A percentile compares a stretch with the other conserved stretches of the same genome.
Conservation (phyloP, 2,113 vertebrate species). For the Columba livia region DNA sequence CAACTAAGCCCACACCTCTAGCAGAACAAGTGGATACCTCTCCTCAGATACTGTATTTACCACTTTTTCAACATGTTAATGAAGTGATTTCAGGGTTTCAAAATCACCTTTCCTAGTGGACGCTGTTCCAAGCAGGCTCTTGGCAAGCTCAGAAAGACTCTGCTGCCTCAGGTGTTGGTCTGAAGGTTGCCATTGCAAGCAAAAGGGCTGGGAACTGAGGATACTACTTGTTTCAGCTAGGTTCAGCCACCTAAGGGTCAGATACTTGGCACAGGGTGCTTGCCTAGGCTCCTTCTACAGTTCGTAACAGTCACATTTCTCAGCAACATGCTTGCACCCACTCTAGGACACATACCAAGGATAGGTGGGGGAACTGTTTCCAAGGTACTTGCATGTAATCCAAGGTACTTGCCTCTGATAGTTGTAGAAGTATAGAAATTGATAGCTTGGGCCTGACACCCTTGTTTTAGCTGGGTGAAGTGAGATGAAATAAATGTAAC, state of each 20-base stretch:
- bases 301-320: neutral
- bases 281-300: neutral
- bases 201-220: neutral
- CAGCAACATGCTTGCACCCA: neutral
- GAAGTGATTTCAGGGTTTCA: neutral
- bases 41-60: neutral
- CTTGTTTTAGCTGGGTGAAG: neutral
- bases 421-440: neutral
- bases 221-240: neutral
- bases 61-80: neutral
- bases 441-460: neutral
- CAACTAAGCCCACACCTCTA: neutral
- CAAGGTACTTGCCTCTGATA: neutral
- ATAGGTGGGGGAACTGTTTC: neutral
- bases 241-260: neutral
- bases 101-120: neutral
- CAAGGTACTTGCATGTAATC: neutral
- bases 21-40: neutral
- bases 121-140: neutral
- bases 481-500: neutral
- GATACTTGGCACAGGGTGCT: neutral
- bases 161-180: neutral
- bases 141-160: neutral
- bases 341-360: neutral
- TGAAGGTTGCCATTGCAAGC: neutral